Conservation (phyloP, 2,113 vertebrate genomes). For the Zapornia atra region DNA sequence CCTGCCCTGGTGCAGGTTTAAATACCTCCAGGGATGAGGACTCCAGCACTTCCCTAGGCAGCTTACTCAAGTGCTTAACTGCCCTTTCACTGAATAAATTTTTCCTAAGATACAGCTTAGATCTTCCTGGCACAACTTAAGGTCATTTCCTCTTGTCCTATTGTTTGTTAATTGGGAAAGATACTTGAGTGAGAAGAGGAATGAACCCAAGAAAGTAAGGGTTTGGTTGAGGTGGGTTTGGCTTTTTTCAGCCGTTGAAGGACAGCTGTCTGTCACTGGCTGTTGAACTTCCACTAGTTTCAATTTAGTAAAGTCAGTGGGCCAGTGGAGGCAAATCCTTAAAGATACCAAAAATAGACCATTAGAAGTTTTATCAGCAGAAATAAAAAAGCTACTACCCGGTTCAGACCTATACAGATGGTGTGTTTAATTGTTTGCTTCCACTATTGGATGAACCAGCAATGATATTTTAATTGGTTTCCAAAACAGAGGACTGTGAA, state of each 20-base stretch:
- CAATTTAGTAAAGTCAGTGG: neutral
- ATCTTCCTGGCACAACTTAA: too few species aligned
- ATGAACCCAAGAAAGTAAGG: neutral
- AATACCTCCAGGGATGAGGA: too few species aligned
- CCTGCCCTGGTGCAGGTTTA: too few species aligned
- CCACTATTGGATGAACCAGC: neutral
- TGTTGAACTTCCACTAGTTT: neutral
- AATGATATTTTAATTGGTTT: slow-evolving; percentile 19
- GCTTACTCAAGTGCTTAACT: too few species aligned
- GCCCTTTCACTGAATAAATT: too few species aligned
- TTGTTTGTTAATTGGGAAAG: too few species aligned
- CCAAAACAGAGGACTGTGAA: neutral
- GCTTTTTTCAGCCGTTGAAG: neutral
- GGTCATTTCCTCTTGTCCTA: too few species aligned
- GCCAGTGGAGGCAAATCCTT: neutral
- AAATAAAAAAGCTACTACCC: neutral
- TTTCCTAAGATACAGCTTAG: too few species aligned
- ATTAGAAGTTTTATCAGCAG: neutral
- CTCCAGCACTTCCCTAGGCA: too few species aligned
- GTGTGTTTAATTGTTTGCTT: slow-evolving; percentile 16
- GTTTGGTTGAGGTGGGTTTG: neutral
- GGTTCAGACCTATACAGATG: neutral
- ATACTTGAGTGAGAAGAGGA: neutral
- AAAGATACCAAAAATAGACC: neutral
- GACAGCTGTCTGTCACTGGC: neutral